Base-by-base conservation (phyloP, 2,797 vertebrate genomes). In the Sebastes hubbsi region DNA sequence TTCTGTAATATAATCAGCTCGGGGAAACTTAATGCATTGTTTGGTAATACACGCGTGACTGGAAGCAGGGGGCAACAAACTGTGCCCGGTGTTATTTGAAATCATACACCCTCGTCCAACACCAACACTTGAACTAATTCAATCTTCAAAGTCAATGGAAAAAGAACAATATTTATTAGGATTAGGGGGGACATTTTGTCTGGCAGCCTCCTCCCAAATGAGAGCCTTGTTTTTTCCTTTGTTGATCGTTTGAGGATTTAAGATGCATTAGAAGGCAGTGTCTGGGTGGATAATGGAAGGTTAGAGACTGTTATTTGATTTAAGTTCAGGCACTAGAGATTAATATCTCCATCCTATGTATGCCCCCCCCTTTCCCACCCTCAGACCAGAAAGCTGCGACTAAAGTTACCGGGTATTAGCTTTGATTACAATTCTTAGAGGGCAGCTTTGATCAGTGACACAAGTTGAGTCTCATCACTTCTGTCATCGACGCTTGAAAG, bases 1-100 rank as follows among this genome's bases (percentile, higher is more conserved):
- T 96, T 96, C 95, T 96, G 95, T 96, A 96, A 96, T 96, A 95
- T 95, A 96, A 96, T 96, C 96, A 96, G 95, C 94, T 95, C 87
- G 89, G 94, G 95, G 95, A 96, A 96, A 96, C 96, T 95, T 96
- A 96, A 96, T 96, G 96, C 95, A 96, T 96, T 96, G 95, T 96
- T 95, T 96, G 95, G 95, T 96, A 96, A 96, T 96, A 96, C 94
- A 94, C 92, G 94, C 93, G 91, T 95, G 94, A 96, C 95, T 95
- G 94, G 95, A 96, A 95, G 93, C 94, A 94, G 93, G 92, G 94
- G 93, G 93, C 92, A 95, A 94, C 95, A 95, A 95, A 95, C 95
- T 95, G 94, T 92, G 94, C 95, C 92, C 84, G 84, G 90, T 95
- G 95, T 96, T 96, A 95, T 96, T 96, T 96, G 95, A 96, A 96